Evolutionary conservation across 2,888 invertebrate genomes (phyloP).

Genomic region (Yponomeuta evonymella): DNA sequence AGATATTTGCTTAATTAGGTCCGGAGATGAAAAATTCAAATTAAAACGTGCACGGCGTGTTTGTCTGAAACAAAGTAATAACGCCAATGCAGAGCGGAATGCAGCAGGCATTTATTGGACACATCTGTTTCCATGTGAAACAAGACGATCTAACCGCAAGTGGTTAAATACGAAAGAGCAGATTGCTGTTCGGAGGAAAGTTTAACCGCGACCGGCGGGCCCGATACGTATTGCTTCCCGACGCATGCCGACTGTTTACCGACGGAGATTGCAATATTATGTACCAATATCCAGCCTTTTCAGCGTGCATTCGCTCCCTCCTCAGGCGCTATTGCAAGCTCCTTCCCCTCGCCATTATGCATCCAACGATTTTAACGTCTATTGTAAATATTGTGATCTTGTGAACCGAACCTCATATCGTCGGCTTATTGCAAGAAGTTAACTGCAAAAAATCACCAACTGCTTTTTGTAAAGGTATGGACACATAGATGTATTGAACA

Average conservation of each 20-base stretch:
- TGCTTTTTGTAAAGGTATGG: too few relatives aligned
- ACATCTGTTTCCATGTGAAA: constrained; percentile 20
- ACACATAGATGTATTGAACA: too few relatives aligned
- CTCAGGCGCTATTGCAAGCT: constrained; percentile 2
- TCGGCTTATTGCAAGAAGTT: too few relatives aligned
- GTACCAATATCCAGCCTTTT: constrained; percentile 51
- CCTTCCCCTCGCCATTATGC: constrained; percentile 11
- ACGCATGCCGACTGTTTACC: constrained; percentile 57
- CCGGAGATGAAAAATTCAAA: background rate
- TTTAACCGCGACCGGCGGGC: constrained; percentile 19
- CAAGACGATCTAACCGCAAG: constrained; percentile 45
- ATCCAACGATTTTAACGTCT: constrained; percentile 33
- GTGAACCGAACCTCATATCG: background rate
- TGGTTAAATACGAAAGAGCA: constrained; percentile 67
- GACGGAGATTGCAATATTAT: constrained; percentile 69
- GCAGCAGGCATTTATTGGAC: constrained; percentile 10
- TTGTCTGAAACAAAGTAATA: constrained; percentile 10
- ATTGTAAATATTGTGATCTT: constrained; percentile 29
- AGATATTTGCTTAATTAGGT: background rate
- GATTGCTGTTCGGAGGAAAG: constrained; percentile 45
- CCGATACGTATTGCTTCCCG: constrained; percentile 35
- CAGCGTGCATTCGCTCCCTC: background rate
- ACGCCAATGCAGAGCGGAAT: constrained; percentile 2
- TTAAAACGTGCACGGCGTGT: background rate
- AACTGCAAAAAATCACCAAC: too few relatives aligned